These are phyloP conservation scores for Philopedon plagiatum DNA, from an alignment of 2,888 invertebrate species.

Conservation along the genomic window DNA sequence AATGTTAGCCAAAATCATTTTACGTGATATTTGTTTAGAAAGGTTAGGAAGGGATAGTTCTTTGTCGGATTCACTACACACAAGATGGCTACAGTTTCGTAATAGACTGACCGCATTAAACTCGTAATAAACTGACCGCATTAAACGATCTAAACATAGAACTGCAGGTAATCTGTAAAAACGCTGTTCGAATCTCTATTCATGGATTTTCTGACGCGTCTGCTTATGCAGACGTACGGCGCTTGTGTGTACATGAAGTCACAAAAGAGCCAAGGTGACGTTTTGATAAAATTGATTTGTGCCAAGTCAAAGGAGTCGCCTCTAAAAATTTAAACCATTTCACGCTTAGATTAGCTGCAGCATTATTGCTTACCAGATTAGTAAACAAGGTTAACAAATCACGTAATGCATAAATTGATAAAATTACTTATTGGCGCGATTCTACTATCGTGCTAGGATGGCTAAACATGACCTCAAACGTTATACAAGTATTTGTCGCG, in stretches of 20 bases:
- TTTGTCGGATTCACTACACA: slow-evolving; percentile 28
- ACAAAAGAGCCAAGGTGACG: slow-evolving; percentile 22
- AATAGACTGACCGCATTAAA: slow-evolving; percentile 44
- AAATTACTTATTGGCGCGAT: slow-evolving; percentile 42
- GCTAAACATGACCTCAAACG: slow-evolving; percentile 35
- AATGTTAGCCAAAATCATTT: slow-evolving; percentile 48
- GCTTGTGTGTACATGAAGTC: slow-evolving; percentile 46
- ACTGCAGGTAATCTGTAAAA: slow-evolving; percentile 39
- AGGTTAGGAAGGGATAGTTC: slow-evolving; percentile 46
- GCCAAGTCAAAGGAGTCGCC: slow-evolving; percentile 51
- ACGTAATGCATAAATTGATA: not conserved
- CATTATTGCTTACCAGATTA: slow-evolving; percentile 22
- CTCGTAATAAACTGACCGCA: slow-evolving; percentile 32
- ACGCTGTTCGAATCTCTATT: slow-evolving; percentile 29
- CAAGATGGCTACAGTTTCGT: slow-evolving; percentile 39
- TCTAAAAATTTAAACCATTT: slow-evolving; percentile 44
- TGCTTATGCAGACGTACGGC: slow-evolving; percentile 44
- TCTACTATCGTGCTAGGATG: slow-evolving; percentile 51
- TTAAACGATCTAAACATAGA: slow-evolving; percentile 48
- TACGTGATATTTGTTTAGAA: slow-evolving; percentile 47
- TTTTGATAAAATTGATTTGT: slow-evolving; percentile 44
- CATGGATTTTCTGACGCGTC: slow-evolving; percentile 49
- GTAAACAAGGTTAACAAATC: slow-evolving; percentile 8
- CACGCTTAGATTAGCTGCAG: slow-evolving; percentile 32
- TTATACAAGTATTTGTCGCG: slow-evolving; percentile 41